Evolutionary conservation across 2,113 vertebrate species (phyloP).

Genomic region (Pachycephala philippinensis): DNA sequence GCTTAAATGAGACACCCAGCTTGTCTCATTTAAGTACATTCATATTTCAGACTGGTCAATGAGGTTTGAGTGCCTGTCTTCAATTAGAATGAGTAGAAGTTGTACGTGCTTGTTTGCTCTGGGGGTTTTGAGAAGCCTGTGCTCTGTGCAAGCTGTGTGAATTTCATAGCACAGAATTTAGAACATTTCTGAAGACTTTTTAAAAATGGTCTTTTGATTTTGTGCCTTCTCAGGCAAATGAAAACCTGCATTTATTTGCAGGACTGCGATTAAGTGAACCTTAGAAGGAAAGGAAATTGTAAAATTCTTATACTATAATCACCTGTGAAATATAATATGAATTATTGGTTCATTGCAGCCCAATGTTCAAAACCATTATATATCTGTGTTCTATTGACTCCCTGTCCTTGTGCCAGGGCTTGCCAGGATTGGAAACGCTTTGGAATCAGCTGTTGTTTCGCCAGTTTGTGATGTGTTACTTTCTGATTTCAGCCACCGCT

Average conservation of each 20-base stretch:
- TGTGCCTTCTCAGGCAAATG: not conserved
- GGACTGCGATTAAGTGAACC: not conserved
- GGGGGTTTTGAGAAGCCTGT: not conserved
- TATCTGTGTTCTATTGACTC: not conserved
- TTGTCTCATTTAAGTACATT: constrained; percentile 38
- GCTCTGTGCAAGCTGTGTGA: not conserved
- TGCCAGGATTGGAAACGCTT: not conserved
- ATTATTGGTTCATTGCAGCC: not conserved
- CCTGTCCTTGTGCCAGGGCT: not conserved
- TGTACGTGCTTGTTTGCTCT: not conserved
- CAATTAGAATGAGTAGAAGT: constrained; percentile 4
- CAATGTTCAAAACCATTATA: not conserved
- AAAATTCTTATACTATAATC: not conserved
- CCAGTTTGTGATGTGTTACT: not conserved
- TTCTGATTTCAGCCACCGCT: constrained; percentile 79
- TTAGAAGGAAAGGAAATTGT: not conserved
- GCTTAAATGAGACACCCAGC: constrained; percentile 24
- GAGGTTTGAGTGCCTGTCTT: constrained; percentile 10
- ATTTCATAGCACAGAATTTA: not conserved
- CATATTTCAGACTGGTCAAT: constrained; percentile 20
- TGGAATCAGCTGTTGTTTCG: not conserved
- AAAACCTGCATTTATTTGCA: not conserved
- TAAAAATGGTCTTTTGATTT: not conserved
- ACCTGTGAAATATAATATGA: not conserved
- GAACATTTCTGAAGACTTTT: not conserved